Evolutionary conservation across 2,888 invertebrate genomes (phyloP).

Genomic region (Tetranychus piercei): DNA sequence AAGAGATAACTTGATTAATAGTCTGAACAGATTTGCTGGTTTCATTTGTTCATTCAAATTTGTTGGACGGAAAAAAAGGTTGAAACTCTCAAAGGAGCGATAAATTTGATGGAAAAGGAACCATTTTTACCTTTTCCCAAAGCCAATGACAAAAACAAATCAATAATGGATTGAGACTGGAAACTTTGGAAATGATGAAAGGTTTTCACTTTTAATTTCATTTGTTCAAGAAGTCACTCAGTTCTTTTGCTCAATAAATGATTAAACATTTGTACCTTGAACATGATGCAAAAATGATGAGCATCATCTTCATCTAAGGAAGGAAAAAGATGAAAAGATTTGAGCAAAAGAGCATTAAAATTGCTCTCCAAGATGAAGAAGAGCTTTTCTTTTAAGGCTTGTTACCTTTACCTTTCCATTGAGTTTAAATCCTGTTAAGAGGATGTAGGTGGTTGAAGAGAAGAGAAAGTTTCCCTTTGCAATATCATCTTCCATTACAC

Average conservation of each 20-base stretch:
- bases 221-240: too few species aligned
- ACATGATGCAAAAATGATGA: neutral
- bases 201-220: too few species aligned
- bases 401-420: neutral
- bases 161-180: too few species aligned
- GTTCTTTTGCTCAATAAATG: too few species aligned
- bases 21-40: neutral
- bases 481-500: neutral
- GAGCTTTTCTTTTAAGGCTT: neutral
- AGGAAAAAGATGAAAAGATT: neutral
- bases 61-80: too few species aligned
- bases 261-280: too few species aligned
- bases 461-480: neutral
- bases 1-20: neutral
- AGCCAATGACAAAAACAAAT: too few species aligned
- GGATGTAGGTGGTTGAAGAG: neutral
- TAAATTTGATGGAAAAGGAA: too few species aligned
- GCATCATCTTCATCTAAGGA: neutral
- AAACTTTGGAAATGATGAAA: too few species aligned
- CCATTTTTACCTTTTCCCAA: too few species aligned
- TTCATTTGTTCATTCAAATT: too few species aligned
- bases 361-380: neutral
- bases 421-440: neutral
- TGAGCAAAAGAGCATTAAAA: neutral
- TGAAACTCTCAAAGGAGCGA: too few species aligned